Evolutionary conservation across 2,113 vertebrate genomes (phyloP).

Genomic region (Syrmaticus mikado): DNA sequence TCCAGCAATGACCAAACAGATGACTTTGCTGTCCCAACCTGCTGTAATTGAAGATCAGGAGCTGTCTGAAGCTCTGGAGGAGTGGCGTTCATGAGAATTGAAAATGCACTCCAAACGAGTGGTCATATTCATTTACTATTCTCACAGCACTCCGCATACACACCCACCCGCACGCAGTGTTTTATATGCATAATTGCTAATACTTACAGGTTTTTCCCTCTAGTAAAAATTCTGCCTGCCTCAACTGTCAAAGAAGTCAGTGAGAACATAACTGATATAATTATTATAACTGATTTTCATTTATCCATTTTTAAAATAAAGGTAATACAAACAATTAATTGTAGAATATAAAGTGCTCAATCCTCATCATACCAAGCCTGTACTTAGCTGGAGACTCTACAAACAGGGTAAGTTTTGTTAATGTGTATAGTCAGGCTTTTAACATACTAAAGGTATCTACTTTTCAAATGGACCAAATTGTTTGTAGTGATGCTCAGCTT

Average conservation of each 20-base stretch:
- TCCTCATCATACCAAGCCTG: neutral
- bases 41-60: neutral
- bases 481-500: neutral
- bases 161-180: neutral
- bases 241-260: neutral
- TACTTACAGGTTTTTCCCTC: neutral
- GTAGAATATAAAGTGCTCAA: neutral
- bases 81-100: neutral
- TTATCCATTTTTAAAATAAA: neutral
- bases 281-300: neutral
- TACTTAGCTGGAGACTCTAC: neutral
- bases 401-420: neutral
- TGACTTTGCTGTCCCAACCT: neutral
- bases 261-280: neutral
- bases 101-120: neutral
- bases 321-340: neutral
- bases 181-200: neutral
- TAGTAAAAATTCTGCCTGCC: neutral
- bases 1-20: neutral
- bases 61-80: neutral
- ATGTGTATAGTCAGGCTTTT: neutral
- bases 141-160: neutral
- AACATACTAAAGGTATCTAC: neutral
- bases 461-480: neutral
- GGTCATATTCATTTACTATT: neutral